Evolutionary conservation across 2,888 invertebrate species (phyloP).

Genomic region (Helobdella robusta): DNA sequence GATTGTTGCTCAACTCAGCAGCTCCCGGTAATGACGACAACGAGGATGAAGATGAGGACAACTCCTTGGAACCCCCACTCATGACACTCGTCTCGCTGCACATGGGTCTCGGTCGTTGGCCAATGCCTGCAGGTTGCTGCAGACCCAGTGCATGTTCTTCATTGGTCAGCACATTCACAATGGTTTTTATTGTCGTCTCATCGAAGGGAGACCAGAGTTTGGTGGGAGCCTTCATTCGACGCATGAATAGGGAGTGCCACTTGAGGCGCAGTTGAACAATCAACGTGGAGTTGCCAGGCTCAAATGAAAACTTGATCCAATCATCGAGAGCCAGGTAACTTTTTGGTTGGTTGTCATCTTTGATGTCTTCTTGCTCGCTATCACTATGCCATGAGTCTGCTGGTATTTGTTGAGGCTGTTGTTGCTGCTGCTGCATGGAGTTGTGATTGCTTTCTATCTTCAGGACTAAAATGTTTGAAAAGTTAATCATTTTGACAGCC

Average conservation of each 20-base stretch:
- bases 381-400: slow-evolving; percentile 35
- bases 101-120: slow-evolving; percentile 64
- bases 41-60: too few species aligned
- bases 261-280: slow-evolving; percentile 64
- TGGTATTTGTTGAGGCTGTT: slow-evolving; percentile 50
- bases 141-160: slow-evolving; percentile 65
- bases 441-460: slow-evolving; percentile 16
- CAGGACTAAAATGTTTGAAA: not conserved
- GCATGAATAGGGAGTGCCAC: slow-evolving; percentile 62
- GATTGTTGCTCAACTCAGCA: too few species aligned
- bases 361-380: slow-evolving; percentile 52
- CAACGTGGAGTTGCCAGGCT: slow-evolving; percentile 58
- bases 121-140: slow-evolving; percentile 65
- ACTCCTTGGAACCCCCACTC: slow-evolving; percentile 37
- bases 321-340: slow-evolving; percentile 59
- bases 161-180: slow-evolving; percentile 60
- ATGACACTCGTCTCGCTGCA: slow-evolving; percentile 43
- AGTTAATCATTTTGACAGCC: not conserved
- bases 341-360: slow-evolving; percentile 46
- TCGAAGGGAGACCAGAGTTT: slow-evolving; percentile 55
- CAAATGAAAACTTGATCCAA: slow-evolving; percentile 65
- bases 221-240: slow-evolving; percentile 51
- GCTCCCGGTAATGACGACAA: too few species aligned
- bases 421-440: slow-evolving; percentile 2
- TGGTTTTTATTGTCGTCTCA: slow-evolving; percentile 60